Percentiles rank a stretch among this genome's conserved stretches.
Conservation (phyloP, 2,113 vertebrate genomes). For the Egretta garzetta region DNA sequence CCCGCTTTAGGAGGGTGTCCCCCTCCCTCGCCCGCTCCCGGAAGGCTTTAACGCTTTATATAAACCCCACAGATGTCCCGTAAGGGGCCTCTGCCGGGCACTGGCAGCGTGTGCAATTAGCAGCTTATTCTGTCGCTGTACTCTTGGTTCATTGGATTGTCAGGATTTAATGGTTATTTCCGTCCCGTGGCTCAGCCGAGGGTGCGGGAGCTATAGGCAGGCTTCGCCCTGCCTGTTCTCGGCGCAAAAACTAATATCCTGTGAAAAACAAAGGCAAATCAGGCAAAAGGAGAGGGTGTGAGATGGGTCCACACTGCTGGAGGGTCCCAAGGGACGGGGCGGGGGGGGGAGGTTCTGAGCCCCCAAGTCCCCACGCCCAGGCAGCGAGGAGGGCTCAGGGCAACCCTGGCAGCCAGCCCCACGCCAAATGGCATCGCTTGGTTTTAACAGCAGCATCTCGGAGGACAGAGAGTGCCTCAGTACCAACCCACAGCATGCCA, state of each 20-base stretch:
- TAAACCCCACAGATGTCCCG: background rate
- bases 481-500: rapidly evolving
- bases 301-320: background rate
- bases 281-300: rapidly evolving
- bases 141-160: slow-evolving; percentile 71
- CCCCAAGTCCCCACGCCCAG: rapidly evolving
- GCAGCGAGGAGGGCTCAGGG: background rate
- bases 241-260: rapidly evolving
- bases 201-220: too few relatives aligned
- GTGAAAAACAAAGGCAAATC: background rate
- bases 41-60: background rate
- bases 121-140: slow-evolving; percentile 40
- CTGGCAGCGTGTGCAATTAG: background rate
- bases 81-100: background rate
- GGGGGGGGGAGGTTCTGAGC: background rate
- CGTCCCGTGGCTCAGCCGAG: background rate
- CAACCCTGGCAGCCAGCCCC: background rate
- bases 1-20: background rate
- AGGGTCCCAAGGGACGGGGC: rapidly evolving
- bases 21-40: rapidly evolving
- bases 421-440: rapidly evolving
- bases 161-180: slow-evolving; percentile 55
- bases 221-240: background rate
- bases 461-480: background rate
- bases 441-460: background rate